These are phyloP conservation scores for Platerodrilus igneus DNA, from an alignment of 2,888 invertebrate species.

Conservation along the genomic window DNA sequence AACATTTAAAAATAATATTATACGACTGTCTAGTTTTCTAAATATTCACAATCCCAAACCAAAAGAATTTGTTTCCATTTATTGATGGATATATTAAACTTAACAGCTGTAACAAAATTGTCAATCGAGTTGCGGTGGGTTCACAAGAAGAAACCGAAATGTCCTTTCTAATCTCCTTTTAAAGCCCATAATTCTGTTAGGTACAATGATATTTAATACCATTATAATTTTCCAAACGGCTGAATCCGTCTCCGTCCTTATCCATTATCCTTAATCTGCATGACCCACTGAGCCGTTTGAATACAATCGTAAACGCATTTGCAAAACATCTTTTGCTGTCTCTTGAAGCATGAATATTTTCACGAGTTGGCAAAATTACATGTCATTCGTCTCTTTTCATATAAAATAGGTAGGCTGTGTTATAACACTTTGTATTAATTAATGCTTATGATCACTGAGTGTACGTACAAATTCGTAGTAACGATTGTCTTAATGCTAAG, in stretches of 20 bases:
- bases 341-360: conserved; percentile 31
- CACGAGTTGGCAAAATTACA: conserved; percentile 35
- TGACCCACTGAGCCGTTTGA: conserved; percentile 29
- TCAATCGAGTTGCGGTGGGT: no score
- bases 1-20: no score
- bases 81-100: no score
- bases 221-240: conserved; percentile 43
- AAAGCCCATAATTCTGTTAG: conserved; percentile 18
- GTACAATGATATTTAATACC: conserved; percentile 35
- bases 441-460: no score
- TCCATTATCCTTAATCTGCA: conserved; percentile 32
- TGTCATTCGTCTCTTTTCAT: conserved; percentile 36
- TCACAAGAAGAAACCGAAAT: conserved; percentile 10
- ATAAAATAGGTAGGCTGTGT: no score
- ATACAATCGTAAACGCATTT: conserved; percentile 28
- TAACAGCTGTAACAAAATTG: no score
- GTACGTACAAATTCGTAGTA: no score
- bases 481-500: no score
- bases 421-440: no score
- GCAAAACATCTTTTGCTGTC: conserved; percentile 30
- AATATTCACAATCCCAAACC: no score
- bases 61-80: no score
- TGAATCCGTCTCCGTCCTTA: conserved; percentile 29
- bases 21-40: no score
- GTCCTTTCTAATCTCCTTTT: conserved; percentile 17